These are phyloP conservation scores for Lycophotia porphyrea DNA, from an alignment of 2,888 invertebrate species.

Conservation along the genomic window DNA sequence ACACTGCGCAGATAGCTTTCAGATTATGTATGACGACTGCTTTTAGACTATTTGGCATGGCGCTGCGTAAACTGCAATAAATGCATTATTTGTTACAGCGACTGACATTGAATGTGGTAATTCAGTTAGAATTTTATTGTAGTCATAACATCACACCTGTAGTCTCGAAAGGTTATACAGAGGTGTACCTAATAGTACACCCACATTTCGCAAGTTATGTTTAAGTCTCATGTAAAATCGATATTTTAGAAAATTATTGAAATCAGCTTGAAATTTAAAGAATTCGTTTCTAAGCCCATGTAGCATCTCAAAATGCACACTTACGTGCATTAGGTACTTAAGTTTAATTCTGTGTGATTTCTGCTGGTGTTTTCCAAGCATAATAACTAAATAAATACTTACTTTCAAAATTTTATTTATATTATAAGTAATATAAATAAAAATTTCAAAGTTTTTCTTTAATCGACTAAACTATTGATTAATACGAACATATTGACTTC, in stretches of 20 bases:
- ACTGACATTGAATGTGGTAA: constrained; percentile 18
- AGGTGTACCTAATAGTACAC: not conserved
- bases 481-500: no score
- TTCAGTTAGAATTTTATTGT: not conserved
- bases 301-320: no score
- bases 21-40: constrained; percentile 54
- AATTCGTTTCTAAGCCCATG: not conserved
- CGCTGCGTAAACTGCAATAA: constrained; percentile 20
- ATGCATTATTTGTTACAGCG: constrained; percentile 35
- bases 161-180: not conserved
- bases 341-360: no score
- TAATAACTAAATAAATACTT: no score
- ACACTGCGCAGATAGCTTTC: constrained; percentile 45
- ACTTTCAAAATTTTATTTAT: no score
- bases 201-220: not conserved
- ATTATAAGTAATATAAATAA: no score
- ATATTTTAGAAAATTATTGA: not conserved
- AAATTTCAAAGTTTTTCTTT: no score
- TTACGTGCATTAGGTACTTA: no score
- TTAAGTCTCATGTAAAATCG: not conserved
- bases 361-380: no score
- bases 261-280: not conserved
- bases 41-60: constrained; percentile 61
- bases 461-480: no score
- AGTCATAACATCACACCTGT: not conserved